Evolutionary conservation across 2,113 vertebrate species (phyloP), one percentile per base, ranked within the genome.

Genomic region (Dendropsophus ebraccatus): DNA sequence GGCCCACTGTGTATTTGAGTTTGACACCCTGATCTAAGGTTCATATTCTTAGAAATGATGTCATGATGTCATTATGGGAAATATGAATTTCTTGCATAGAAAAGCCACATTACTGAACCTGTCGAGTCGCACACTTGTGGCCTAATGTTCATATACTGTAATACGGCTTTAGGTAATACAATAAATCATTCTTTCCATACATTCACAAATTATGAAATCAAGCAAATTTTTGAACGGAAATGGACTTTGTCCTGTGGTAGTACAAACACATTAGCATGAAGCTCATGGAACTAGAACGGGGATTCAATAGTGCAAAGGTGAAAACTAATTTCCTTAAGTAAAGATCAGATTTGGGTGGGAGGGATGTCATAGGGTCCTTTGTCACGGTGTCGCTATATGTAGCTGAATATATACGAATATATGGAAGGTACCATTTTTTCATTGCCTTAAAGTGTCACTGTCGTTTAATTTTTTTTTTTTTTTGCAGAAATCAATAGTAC

Each of bases 161-260:
- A 47, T 74, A 74, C 14, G 23, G 37, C 32, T 76, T 25, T 19
- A 45, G 19, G 28, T 76, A 50, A 77, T 10, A 30, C 2, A 50
- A 77, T 54, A 52, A 54, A 77, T 32, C 74, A 52, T 30, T 52
- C 74, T 32, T 77, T 77, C 21, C 28, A 28, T 32, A 16, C 28
- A 50, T 77, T 77, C 30, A 77, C 45, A 52, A 52, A 76, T 50
- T 47, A 50, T 76, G 45, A 52, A 76, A 50, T 28, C 5, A 13
- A 45, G 35, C 37, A 45, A 21, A 72, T 72, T 72, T 9, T 35
- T n/a, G 37, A 73, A 52, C 13, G 5, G n/a, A 52, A 16, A 32
- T 52, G 74, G 25, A 77, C 45, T 52, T 77, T 52, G 49, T 4
- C 74, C 74, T 9, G 32, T 30, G 49, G 73, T 50, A 50, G 50